Evolutionary conservation across 2,113 vertebrate species (phyloP).

Genomic region (Chrysochloris asiatica): DNA sequence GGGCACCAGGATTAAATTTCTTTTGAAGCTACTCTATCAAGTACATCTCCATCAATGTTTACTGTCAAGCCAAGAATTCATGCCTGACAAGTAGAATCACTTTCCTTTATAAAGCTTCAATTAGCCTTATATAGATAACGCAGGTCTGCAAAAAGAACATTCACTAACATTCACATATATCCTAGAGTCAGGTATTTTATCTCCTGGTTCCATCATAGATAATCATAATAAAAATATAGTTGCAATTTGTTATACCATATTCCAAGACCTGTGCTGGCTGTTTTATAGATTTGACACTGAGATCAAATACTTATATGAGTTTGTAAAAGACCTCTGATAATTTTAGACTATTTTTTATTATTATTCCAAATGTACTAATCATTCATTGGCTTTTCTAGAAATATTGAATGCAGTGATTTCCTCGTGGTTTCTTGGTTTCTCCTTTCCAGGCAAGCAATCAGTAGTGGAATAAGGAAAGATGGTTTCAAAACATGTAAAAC

Average conservation of each 20-base stretch:
- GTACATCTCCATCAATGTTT: constrained; percentile 60
- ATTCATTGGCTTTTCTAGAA: constrained; percentile 52
- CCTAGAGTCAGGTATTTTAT: constrained; percentile 56
- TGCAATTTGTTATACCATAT: neutral
- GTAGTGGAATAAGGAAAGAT: constrained; percentile 68
- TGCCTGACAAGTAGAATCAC: constrained; percentile 61
- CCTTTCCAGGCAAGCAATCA: constrained; percentile 70
- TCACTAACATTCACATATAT: constrained; percentile 36
- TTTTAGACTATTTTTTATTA: neutral
- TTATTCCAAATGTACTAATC: neutral
- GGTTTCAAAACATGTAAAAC: constrained; percentile 75
- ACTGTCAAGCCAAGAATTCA: constrained; percentile 64
- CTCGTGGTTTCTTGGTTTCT: constrained; percentile 47
- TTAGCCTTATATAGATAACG: constrained; percentile 57
- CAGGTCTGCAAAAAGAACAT: constrained; percentile 11
- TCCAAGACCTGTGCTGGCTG: neutral
- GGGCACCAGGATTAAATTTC: no score
- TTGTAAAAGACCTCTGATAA: neutral
- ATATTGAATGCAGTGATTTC: constrained; percentile 42
- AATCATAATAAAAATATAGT: neutral
- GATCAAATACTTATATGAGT: constrained; percentile 32
- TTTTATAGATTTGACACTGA: constrained; percentile 24
- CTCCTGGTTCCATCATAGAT: neutral
- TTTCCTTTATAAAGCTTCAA: constrained; percentile 64
- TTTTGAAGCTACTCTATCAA: constrained; percentile 25